Conservation (phyloP, 2,888 invertebrate genomes). For the Amphipyra tragopoginis region DNA sequence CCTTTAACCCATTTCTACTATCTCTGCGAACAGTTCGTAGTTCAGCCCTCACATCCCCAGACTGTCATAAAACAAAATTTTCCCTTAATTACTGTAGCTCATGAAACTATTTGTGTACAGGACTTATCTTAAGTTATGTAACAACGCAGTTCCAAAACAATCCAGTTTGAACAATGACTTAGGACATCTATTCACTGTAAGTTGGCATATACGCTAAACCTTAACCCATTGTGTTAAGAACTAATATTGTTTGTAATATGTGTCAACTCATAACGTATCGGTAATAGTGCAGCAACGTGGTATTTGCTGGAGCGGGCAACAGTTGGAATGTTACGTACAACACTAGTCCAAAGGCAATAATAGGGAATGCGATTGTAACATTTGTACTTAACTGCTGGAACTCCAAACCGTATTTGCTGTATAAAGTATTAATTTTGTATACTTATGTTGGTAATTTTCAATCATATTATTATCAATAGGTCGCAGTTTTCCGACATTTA, state of each 20-base stretch:
- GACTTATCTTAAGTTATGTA: conserved; percentile 61
- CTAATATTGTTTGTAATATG: conserved; percentile 37
- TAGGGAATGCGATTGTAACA: conserved; percentile 59
- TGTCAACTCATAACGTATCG: conserved; percentile 49
- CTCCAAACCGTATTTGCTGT: conserved; percentile 43
- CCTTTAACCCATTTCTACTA: conserved; percentile 36
- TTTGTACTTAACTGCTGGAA: conserved; percentile 59
- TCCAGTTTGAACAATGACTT: conserved; percentile 63
- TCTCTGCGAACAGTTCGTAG: conserved; percentile 48
- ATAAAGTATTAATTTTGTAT: conserved; percentile 45
- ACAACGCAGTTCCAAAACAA: conserved; percentile 58
- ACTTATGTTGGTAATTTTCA: conserved; percentile 20
- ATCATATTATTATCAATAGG: conserved; percentile 14
- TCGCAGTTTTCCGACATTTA: conserved; percentile 7
- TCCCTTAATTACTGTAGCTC: conserved; percentile 53
- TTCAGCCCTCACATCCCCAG: conserved; percentile 45
- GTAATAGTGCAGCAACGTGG: conserved; percentile 53
- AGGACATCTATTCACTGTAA: conserved; percentile 47
- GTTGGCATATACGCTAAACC: conserved; percentile 32
- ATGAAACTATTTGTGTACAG: conserved; percentile 57
- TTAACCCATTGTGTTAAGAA: conserved; percentile 38
- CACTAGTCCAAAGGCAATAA: conserved; percentile 57
- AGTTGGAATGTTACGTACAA: conserved; percentile 57
- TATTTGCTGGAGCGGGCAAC: conserved; percentile 59
- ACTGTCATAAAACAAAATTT: conserved; percentile 59